A percentile compares a stretch with the other conserved stretches of the same genome.
phyloP scores from a whole-genome alignment of 2,888 invertebrate genomes.

The Bimastos eiseni region DNA sequence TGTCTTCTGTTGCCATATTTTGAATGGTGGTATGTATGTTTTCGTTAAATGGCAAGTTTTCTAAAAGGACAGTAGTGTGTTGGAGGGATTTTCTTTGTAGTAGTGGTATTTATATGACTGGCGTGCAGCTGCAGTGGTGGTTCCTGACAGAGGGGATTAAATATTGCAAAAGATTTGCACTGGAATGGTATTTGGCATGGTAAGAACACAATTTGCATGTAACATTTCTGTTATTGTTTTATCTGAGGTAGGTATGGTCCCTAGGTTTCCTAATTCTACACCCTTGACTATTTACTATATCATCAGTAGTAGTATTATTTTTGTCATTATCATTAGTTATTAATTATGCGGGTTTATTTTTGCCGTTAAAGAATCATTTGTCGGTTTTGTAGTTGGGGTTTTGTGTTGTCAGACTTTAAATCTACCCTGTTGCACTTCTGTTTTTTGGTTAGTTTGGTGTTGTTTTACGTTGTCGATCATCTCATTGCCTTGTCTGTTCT shows the following conservation, averaged over 20 bases:
- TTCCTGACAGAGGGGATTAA: neutral
- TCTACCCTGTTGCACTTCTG: neutral
- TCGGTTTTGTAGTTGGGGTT: neutral
- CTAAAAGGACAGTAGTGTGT: neutral
- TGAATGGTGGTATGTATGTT: neutral
- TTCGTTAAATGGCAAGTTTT: neutral
- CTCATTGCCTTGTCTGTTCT: neutral
- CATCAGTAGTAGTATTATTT: neutral
- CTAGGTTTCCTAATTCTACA: neutral
- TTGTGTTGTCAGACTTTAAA: neutral
- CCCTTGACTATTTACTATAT: neutral
- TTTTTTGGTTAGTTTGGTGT: neutral
- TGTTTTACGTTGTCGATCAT: neutral
- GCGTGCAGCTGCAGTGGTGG: neutral
- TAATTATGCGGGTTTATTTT: neutral
- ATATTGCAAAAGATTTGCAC: too few relatives aligned
- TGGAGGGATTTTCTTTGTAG: neutral
- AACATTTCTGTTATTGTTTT: too few relatives aligned
- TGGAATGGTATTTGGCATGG: neutral
- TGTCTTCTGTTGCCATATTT: neutral
- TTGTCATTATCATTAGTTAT: neutral
- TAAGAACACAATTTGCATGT: neutral
- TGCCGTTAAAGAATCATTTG: neutral
- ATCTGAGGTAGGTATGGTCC: too few relatives aligned
- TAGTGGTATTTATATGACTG: neutral